Evolutionary conservation across 2,113 vertebrate species (phyloP), one percentile per base, ranked within the genome.

Genomic region (Syngnathoides biaculeatus): DNA sequence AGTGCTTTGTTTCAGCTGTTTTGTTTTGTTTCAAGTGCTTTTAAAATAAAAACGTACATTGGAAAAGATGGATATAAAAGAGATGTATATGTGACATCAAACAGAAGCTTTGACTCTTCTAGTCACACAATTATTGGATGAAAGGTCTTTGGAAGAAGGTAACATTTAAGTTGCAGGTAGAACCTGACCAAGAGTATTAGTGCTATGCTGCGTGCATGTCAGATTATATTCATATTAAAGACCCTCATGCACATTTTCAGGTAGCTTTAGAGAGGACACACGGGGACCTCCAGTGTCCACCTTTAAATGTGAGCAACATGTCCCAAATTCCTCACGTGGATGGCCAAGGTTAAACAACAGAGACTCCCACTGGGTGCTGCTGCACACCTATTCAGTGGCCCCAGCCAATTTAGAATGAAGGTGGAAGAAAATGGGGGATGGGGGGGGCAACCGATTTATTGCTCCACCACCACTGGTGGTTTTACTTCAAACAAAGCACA

Each of bases 221-320:
- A 70, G 59, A n/a, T 69, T 59, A 15, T 20, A 59, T 69, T 73
- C 17, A 67, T 22, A 42, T 40, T 40, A 35, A 2, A 71, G 4
- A 22, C 14, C 15, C 11, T 52, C 14, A 64, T 11, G 30, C 43
- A 64, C 1, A 24, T 45, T 45, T 12, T 12, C 11, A 0, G 30
- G 10, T 47, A 57, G 39, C 26, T 30, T 38, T 56, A 56, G 5
- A 55, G 10, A 4, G 26, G 47, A 64, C 20, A 56, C 52, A n/a
- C 22, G 8, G 3, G 22, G 52, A 55, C 30, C 30, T 20, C 57
- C 13, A 57, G 30, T 38, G 57, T 38, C 30, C 57, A 59, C 67
- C n/a, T 74, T 47, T 59, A 68, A 72, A 65, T 45, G 39, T 2
- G 19, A 73, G 38, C 57, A 78, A 48, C 27, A 48, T 62, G 67